These are phyloP conservation scores for Drosophila melanica DNA, from an alignment of 1,140 invertebrate species.

Conservation along the genomic window DNA sequence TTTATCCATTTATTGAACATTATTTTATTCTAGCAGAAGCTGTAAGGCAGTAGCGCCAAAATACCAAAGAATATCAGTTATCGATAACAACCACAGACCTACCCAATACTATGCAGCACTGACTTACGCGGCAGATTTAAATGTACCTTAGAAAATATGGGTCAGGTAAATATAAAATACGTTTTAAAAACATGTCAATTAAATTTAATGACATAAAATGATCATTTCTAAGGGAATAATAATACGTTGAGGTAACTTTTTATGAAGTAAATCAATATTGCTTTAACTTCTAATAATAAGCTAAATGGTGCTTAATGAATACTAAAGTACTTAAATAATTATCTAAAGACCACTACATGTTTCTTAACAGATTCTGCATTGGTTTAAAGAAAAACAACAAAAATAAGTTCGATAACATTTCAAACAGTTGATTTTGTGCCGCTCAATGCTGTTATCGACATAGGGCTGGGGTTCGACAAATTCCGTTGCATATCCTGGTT, in stretches of 20 bases:
- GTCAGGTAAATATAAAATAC: no score
- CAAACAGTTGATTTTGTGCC: neutral
- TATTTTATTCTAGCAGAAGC: slow-evolving; percentile 40
- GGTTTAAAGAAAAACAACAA: neutral
- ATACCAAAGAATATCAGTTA: slow-evolving; percentile 21
- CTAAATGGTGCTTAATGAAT: no score
- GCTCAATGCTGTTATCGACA: neutral
- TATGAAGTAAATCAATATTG: no score
- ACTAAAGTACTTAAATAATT: no score
- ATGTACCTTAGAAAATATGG: neutral
- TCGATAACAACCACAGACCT: neutral
- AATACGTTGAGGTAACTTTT: no score
- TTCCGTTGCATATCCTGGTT: neutral
- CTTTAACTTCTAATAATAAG: no score
- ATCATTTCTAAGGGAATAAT: no score
- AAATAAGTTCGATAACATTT: neutral
- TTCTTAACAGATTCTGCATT: no score
- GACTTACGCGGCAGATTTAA: neutral
- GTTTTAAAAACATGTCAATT: no score
- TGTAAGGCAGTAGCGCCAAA: slow-evolving; percentile 9
- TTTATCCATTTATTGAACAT: slow-evolving; percentile 49
- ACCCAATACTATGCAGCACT: neutral
- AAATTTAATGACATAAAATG: no score
- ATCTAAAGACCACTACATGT: no score
- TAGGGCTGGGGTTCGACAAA: slow-evolving; percentile 4